Conservation (phyloP, 2,113 vertebrate species). For the Tamias sibiricus region DNA sequence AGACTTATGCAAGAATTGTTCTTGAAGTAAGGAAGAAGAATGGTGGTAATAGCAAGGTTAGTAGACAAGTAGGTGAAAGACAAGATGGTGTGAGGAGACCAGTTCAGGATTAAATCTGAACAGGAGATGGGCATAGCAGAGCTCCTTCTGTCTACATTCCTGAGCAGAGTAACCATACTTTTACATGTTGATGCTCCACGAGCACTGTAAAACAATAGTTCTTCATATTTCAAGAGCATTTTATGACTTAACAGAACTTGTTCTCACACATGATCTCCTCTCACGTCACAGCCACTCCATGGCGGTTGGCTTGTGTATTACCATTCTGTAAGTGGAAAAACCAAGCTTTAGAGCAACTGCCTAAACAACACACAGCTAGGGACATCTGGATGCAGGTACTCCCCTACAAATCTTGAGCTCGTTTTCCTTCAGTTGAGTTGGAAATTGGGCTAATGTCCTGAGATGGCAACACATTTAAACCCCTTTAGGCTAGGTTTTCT, state of each 20-base stretch:
- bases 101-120: background rate
- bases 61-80: background rate
- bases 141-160: too few relatives aligned
- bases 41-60: background rate
- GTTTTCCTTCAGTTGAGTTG: background rate
- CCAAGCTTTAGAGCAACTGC: background rate
- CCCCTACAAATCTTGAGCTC: background rate
- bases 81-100: background rate
- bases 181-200: background rate
- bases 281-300: background rate
- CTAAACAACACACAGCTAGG: background rate
- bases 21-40: background rate
- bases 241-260: background rate
- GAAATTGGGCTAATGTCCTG: background rate
- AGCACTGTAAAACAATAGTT: background rate
- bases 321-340: background rate
- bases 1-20: background rate
- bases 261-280: background rate
- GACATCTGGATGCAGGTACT: background rate
- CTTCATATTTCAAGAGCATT: background rate
- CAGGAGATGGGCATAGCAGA: too few relatives aligned
- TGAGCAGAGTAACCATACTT: too few relatives aligned
- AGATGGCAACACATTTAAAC: background rate
- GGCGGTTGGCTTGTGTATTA: background rate
- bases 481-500: background rate